Base-by-base conservation (phyloP, 1,140 invertebrate species). In the Calephelis virginiensis region DNA sequence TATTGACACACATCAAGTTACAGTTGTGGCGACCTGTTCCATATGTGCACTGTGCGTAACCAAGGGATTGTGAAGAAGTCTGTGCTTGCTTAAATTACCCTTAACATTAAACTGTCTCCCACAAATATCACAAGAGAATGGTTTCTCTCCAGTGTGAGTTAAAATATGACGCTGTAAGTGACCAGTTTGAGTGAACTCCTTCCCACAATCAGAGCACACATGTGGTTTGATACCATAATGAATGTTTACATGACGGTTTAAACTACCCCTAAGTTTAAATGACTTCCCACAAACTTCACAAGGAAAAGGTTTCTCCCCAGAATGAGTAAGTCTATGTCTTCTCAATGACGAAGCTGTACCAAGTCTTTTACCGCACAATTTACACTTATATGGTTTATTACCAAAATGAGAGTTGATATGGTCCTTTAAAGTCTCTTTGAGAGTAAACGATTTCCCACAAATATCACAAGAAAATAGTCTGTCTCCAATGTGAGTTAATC, bases 401-500 rank as follows among this genome's bases (percentile, higher is more conserved):
- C 53, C 53, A 11, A 28, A 28, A 37, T 56, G 53, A 5, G 5
- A 11, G 28, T 56, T 56, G 5, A 56, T 13, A 37, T 56, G 53
- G 53, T 56, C 53, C 28, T 28, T 28, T 12, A 56, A 56, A 56
- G 53, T 28, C 10, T 28, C 17, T 56, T 56, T 37, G 9, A 28
- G 17, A 28, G 53, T 56, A 56, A 37, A 56, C 8, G 53, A 56
- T 38, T 56, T 56, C 28, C 53, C 53, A 56, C 53, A 56, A 7
- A 56, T 37, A 10, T 56, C 53, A 38, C 53, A 56, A 38, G 28
- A 56, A 56, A 7, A 56, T 56, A 56, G 28, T 11, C 9, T 59
- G 40, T 61, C 17, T 65, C 53, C 43, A 40, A 56, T 61, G 53
- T 71, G 28, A 43, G 53, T 56, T 56, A 38, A 37, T 10, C 53